Percentiles rank a stretch among this genome's conserved stretches.
Conservation (phyloP, 2,888 invertebrate species). For the Cephus pygmeus region DNA sequence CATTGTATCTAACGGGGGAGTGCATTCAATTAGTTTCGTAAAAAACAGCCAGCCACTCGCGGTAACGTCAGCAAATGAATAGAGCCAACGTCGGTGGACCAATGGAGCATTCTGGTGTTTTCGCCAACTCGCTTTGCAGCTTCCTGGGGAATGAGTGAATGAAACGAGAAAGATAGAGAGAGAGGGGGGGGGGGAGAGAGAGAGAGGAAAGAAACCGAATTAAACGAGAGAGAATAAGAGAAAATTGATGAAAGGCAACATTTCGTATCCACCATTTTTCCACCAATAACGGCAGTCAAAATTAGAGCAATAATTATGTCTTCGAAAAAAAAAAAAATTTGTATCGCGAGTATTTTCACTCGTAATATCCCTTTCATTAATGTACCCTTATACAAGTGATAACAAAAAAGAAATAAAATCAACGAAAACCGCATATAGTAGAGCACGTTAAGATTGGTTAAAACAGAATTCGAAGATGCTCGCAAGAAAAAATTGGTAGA, state of each 20-base stretch:
- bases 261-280: neutral
- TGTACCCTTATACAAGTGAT: no score
- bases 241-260: neutral
- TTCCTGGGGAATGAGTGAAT: neutral
- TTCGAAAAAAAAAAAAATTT: neutral
- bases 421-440: no score
- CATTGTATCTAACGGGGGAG: conserved; percentile 45
- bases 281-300: neutral
- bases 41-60: conserved; percentile 48
- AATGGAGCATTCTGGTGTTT: neutral
- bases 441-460: no score
- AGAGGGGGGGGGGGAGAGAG: neutral
- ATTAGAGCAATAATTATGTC: neutral
- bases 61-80: conserved; percentile 51
- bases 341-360: neutral
- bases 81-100: conserved; percentile 22
- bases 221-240: neutral
- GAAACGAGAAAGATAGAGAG: no score
- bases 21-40: conserved; percentile 57
- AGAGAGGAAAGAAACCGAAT: neutral
- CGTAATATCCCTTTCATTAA: neutral
- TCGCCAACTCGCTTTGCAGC: neutral
- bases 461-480: no score
- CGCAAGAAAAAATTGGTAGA: neutral
- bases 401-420: no score